Conservation (phyloP, 2,797 vertebrate genomes). For the Sphenopsis melanotis region DNA sequence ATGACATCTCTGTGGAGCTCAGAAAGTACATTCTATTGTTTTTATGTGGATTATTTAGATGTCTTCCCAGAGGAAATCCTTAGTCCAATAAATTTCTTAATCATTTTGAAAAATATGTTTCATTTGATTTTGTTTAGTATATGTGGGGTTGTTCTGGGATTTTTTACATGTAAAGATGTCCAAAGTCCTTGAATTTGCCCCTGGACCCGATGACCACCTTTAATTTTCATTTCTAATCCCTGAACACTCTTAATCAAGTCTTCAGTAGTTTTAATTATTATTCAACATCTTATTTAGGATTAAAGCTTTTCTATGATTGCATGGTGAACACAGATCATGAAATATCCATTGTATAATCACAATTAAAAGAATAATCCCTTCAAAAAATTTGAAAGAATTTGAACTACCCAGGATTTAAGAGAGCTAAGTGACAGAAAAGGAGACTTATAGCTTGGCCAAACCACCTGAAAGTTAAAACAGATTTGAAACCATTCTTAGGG, state of each 20-base stretch:
- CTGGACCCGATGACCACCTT: conserved; percentile 41
- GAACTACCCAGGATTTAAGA: conserved; percentile 56
- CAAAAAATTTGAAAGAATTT: conserved; percentile 66
- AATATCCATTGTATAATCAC: conserved; percentile 55
- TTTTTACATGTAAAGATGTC: conserved; percentile 15
- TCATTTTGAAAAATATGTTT: conserved; percentile 41
- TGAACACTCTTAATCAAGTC: conserved; percentile 68
- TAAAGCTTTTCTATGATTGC: conserved; percentile 67
- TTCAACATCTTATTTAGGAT: conserved; percentile 76
- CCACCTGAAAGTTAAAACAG: conserved; percentile 49
- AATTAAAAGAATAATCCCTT: conserved; percentile 72
- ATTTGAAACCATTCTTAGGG: background rate
- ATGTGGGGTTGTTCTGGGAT: background rate
- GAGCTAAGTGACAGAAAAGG: conserved; percentile 55
- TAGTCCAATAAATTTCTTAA: conserved; percentile 41
- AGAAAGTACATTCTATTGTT: background rate
- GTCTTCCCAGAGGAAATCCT: conserved; percentile 21
- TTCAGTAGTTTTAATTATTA: conserved; percentile 76
- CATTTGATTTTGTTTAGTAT: background rate
- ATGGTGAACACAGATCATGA: conserved; percentile 61
- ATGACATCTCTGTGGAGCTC: background rate
- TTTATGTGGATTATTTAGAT: background rate
- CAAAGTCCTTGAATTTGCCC: conserved; percentile 57
- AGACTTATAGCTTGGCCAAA: conserved; percentile 49
- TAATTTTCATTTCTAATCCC: conserved; percentile 67